Evolutionary conservation across 92 coral and sea anemone genomes (phyloP).

Genomic region (Ricordea florida): DNA sequence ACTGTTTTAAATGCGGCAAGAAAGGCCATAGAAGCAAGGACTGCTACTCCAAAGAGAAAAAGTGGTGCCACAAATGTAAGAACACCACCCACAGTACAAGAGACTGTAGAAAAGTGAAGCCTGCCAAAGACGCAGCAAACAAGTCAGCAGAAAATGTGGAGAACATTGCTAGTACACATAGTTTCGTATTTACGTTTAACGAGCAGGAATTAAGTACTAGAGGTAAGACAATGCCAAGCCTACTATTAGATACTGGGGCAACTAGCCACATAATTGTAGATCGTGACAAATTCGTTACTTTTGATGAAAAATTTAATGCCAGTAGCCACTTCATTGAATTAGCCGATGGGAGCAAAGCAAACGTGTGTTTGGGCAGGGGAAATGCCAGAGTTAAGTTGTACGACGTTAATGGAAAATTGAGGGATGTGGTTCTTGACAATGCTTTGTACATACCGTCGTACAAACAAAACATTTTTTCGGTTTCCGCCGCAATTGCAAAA

Average conservation of each 20-base stretch:
- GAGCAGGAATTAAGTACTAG: neutral
- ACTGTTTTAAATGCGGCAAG: conserved; percentile 13
- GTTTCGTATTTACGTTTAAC: conserved; percentile 22
- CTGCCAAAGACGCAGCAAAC: conserved; percentile 6
- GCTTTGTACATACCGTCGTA: conserved; percentile 41
- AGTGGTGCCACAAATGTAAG: conserved; percentile 17
- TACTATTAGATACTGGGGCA: conserved; percentile 45
- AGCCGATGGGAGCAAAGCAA: conserved; percentile 35
- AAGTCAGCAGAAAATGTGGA: neutral
- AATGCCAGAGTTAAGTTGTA: no score
- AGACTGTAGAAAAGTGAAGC: conserved; percentile 1
- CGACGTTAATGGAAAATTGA: conserved; percentile 31
- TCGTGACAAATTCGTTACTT: conserved; percentile 27
- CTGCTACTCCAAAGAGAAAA: neutral
- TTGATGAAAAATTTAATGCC: conserved; percentile 34
- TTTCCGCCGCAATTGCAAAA: conserved; percentile 45
- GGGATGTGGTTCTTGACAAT: no score
- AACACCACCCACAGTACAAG: conserved; percentile 17
- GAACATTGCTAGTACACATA: neutral
- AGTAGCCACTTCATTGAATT: conserved; percentile 40
- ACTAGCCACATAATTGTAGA: conserved; percentile 35
- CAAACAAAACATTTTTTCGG: conserved; percentile 42
- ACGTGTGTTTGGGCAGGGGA: conserved; percentile 49
- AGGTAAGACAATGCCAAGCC: neutral
- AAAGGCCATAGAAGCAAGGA: conserved; percentile 20